phyloP scores from a whole-genome alignment of 2,113 vertebrate species.

The human region GRCh38 chr4:27483001-27483500 shows the following conservation, averaged over 20 bases:
- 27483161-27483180: not conserved
- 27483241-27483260: not conserved
- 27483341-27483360: not conserved
- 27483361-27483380: not conserved
- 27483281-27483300: not conserved
- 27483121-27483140: not conserved
- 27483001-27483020: not conserved
- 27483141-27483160: not conserved
- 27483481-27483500: not conserved
- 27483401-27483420: not conserved
- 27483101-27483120: not conserved
- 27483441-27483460: not conserved
- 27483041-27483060: not conserved
- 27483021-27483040: not conserved
- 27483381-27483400: not conserved
- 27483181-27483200: not conserved
- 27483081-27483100: not conserved
- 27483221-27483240: not conserved
- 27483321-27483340: constrained; percentile 13
- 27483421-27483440: not conserved
- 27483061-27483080: not conserved
- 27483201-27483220: constrained; percentile 46
- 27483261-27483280: not conserved
- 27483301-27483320: not conserved
- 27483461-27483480: not conserved